phyloP scores from a whole-genome alignment of 2,888 invertebrate species.

The Apotomis betuletana region DNA sequence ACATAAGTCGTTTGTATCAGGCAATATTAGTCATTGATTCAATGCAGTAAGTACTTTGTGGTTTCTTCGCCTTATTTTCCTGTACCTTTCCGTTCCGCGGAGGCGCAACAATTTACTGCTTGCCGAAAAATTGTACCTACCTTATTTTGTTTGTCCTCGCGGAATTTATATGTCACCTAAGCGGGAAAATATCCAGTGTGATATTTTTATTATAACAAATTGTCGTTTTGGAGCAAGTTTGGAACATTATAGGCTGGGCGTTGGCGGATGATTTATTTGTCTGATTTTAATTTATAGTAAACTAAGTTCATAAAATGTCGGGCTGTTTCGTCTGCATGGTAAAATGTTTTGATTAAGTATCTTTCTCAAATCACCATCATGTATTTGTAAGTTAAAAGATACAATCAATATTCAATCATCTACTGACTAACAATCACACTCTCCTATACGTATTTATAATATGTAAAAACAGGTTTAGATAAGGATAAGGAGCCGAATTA shows the following conservation, averaged over 20 bases:
- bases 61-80: not conserved
- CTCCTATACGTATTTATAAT: too few species aligned
- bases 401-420: too few species aligned
- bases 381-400: too few species aligned
- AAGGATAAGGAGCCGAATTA: too few species aligned
- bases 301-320: too few species aligned
- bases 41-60: not conserved
- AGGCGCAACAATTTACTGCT: slow-evolving; percentile 7
- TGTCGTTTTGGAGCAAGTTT: slow-evolving; percentile 1
- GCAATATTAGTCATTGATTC: not conserved
- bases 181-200: slow-evolving; percentile 3
- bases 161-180: not conserved
- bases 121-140: slow-evolving; percentile 8
- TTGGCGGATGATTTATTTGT: not conserved
- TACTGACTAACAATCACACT: too few species aligned
- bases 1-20: not conserved
- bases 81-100: slow-evolving; percentile 1
- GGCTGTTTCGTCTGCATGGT: too few species aligned
- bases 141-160: not conserved
- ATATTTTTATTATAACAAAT: slow-evolving; percentile 11
- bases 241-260: not conserved
- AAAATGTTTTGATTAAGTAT: too few species aligned
- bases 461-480: too few species aligned
- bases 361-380: too few species aligned
- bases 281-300: not conserved